Evolutionary conservation across 2,113 vertebrate species (phyloP), one percentile per base, ranked within the genome.

Genomic region (Eubucco bourcierii): DNA sequence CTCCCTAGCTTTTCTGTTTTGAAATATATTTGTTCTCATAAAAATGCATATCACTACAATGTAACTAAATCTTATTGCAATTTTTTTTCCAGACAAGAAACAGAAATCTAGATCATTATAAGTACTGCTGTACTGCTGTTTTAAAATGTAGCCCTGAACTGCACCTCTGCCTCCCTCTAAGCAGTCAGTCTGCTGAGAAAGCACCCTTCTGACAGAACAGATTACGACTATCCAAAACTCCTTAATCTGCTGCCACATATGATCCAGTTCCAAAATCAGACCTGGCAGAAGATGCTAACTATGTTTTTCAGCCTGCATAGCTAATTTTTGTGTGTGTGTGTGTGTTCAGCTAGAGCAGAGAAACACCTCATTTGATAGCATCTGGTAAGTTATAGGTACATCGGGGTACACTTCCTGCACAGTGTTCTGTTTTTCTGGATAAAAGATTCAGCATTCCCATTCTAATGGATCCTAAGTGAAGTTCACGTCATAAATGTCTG

Each of bases 1-100:
- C 19, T 76, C 70, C 66, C 80, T 84, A 39, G 96, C 91, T 95
- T 96, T 94, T 95, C 76, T 81, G 75, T 93, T 95, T 94, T 77
- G 75, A 91, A 97, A 95, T 94, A 46, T 64, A 95, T 96, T 96
- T 97, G 76, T 96, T 92, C 93, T 96, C 93, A 96, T 96, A 96
- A 97, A 97, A 97, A 95, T 93, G 90, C 64, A 21, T 93, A 92
- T 94, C 87, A 90, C 63, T 73, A 68, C 80, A 94, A 92, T 58
- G 80, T 85, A 96, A 95, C 87, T 96, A 97, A 93, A 95, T 95
- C 96, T 95, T 96, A 87, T 90, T 95, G 95, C 82, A 80, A 53
- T 64, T 90, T 92, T 93, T 92, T 97, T 94, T 81, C 72, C 67
- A 88, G 84, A 75, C 72, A 84, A 95, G 88, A 94, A 94, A 81